phyloP scores from a whole-genome alignment of 2,888 invertebrate species.

The Colostygia pectinataria region DNA sequence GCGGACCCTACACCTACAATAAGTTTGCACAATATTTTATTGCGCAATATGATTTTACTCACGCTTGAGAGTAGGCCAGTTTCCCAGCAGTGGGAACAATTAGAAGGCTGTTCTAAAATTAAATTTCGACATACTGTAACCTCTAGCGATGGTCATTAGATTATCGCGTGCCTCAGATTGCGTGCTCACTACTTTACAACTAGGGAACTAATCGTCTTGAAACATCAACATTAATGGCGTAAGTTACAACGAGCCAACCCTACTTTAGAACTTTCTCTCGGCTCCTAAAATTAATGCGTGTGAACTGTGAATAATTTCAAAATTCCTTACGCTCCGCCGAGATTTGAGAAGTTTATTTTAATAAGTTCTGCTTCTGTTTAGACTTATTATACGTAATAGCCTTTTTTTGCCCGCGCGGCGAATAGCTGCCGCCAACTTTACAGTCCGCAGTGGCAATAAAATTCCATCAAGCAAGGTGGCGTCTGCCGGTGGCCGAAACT shows the following conservation, averaged over 20 bases:
- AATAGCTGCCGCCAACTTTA: conserved; percentile 49
- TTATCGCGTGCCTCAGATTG: conserved; percentile 29
- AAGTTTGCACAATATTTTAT: too few species aligned
- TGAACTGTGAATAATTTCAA: conserved; percentile 22
- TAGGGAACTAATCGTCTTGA: conserved; percentile 20
- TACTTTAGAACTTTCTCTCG: conserved; percentile 13
- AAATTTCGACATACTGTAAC: conserved; percentile 8
- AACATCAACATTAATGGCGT: conserved; percentile 25
- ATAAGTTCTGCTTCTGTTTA: conserved; percentile 54
- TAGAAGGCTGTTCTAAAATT: too few species aligned
- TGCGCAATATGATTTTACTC: too few species aligned
- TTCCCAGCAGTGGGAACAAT: too few species aligned
- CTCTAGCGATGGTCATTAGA: conserved; percentile 24
- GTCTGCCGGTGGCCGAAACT: conserved; percentile 10
- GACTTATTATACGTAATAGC: conserved; percentile 22
- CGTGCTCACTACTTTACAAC: conserved; percentile 21
- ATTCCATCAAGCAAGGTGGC: conserved; percentile 48
- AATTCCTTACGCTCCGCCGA: conserved; percentile 19
- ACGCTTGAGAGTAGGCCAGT: too few species aligned
- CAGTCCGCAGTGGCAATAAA: conserved; percentile 64
- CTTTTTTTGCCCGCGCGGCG: conserved; percentile 7
- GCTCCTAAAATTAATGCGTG: conserved; percentile 23
- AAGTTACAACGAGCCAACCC: conserved; percentile 9
- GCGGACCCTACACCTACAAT: too few species aligned
- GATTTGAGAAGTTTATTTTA: conserved; percentile 49